Conservation (phyloP, 2,113 vertebrate species). For the Mustelus asterias region DNA sequence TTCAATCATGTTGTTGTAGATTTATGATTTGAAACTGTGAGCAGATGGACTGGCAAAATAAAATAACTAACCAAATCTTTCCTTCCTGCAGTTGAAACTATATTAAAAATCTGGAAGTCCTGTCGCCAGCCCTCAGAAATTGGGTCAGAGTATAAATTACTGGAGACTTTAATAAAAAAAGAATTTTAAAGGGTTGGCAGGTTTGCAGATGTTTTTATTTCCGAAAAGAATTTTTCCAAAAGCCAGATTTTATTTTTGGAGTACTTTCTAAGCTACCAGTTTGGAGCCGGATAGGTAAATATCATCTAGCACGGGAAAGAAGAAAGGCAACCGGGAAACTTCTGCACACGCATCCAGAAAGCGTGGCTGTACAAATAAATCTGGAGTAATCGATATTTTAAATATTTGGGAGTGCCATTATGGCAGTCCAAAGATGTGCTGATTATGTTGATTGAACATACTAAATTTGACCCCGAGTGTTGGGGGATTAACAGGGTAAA, state of each 20-base stretch:
- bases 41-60: neutral
- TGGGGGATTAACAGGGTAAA: too few species aligned
- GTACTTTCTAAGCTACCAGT: neutral
- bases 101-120: neutral
- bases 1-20: neutral
- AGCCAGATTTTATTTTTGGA: constrained; percentile 16
- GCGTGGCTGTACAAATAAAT: neutral
- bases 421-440: too few species aligned
- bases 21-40: neutral
- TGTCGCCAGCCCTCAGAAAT: neutral
- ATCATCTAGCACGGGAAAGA: neutral
- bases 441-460: too few species aligned
- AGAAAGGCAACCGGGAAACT: neutral
- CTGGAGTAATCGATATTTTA: neutral
- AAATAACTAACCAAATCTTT: neutral
- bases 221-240: neutral
- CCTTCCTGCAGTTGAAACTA: neutral
- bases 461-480: too few species aligned
- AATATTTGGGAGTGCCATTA: neutral
- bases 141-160: constrained; percentile 3
- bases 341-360: neutral
- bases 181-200: neutral
- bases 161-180: neutral
- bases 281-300: constrained; percentile 23
- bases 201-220: neutral